Base-by-base conservation (phyloP, 2,113 vertebrate species). In the Heterotis niloticus region DNA sequence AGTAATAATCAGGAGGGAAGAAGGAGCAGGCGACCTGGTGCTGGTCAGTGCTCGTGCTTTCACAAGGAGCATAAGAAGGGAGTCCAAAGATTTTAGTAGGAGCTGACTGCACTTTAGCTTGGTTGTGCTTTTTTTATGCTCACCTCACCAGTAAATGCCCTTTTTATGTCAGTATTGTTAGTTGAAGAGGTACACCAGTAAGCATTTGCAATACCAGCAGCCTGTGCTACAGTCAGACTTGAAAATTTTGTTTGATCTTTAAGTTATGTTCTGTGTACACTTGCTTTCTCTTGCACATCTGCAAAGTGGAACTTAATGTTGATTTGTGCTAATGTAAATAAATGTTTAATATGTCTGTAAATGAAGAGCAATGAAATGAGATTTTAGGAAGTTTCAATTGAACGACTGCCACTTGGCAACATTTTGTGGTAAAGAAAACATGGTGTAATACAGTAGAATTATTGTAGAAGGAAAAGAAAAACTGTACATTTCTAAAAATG, bases 401-500 rank as follows among this genome's bases (percentile, higher is more conserved):
- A 93, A 89, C 91, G 91, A 86, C 89, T 90, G 75, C 67, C 85
- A 90, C 92, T 91, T 90, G 90, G 93, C 92, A 93, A 94, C 94
- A 90, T 93, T 93, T 94, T 90, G 92, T 90, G 86, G 92, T 89
- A 89, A 88, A 82, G 73, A 54, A 65, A 82, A 67, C 77, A 83
- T 44, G 2, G 34, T 81, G 57, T 85, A 77, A 81, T 82, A 83
- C 82, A 68, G 82, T 82, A 89, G 84, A 90, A 83, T 85, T 86
- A 88, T 75, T 82, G 89, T 78, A 83, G 72, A 70, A 80, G 57
- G 76, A 85, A 75, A 81, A 85, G 90, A 94, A 91, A 94, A 94
- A 90, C 92, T 97, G 95, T 96, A 95, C 88, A 96, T 98, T 98
- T 95, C 18, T 94, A 95, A 94, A 87, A 94, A 93, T 91, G 93